Percentiles rank a stretch among this genome's conserved stretches.
These are phyloP conservation scores for Syrista parreyssii DNA, from an alignment of 2,888 invertebrate species.

Conservation along the genomic window DNA sequence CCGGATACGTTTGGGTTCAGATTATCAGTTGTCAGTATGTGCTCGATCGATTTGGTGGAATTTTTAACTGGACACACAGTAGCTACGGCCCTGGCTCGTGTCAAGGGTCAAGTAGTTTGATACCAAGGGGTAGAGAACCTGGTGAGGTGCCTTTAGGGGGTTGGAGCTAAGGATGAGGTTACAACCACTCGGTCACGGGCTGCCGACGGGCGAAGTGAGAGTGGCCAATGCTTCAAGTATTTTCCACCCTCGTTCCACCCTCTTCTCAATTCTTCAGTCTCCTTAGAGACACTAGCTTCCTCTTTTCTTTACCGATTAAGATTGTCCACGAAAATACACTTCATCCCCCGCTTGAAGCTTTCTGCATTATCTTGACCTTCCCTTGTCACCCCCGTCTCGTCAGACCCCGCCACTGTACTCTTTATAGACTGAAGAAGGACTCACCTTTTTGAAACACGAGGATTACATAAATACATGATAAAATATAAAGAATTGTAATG, in stretches of 20 bases:
- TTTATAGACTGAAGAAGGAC: neutral
- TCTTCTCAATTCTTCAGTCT: conserved; percentile 17
- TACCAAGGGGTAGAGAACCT: conserved; percentile 9
- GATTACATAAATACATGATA: neutral
- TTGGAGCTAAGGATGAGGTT: conserved; percentile 26
- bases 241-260: conserved; percentile 28
- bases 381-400: neutral
- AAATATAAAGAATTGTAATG: neutral
- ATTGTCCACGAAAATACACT: conserved; percentile 60
- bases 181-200: conserved; percentile 49
- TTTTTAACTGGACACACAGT: neutral
- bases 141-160: conserved; percentile 9
- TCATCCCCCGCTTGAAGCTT: conserved; percentile 33
- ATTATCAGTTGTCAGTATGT: neutral
- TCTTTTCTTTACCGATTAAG: conserved; percentile 48
- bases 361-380: conserved; percentile 49
- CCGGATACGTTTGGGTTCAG: neutral
- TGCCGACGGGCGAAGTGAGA: conserved; percentile 34
- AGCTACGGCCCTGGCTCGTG: neutral
- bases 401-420: neutral
- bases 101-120: neutral
- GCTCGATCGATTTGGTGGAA: neutral
- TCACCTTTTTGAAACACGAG: neutral
- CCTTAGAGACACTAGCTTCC: conserved; percentile 20
- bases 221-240: conserved; percentile 43